Base-by-base conservation (phyloP, 2,888 invertebrate species). In the Lepidocyrtoides sp. region DNA sequence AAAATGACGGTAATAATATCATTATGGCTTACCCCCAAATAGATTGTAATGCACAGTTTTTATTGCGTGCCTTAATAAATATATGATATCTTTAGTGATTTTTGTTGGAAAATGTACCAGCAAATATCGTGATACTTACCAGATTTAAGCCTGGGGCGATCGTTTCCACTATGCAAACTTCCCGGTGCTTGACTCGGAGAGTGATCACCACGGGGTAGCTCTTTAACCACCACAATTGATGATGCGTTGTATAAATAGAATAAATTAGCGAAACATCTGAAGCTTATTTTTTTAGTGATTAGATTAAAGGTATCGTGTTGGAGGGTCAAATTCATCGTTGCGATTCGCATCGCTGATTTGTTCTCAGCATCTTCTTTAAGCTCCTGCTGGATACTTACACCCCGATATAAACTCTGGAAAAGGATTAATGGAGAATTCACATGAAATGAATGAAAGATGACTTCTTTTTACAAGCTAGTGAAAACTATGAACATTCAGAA, bases 251-350 rank as follows among this genome's bases (percentile, higher is more conserved):
- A 91, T 14, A 93, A 23, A 66, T 91, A 54, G 66, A 79, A 92
- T 32, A 93, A 75, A 60, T 41, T 66, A 36, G 92, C 92, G 54
- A 29, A 90, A 86, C 93, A 93, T 51, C 60, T 88, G 17, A 93
- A 23, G 23, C 36, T 26, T 26, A 93, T 85, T 87, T 91, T 93
- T n/a, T 81, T 79, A 72, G 44, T 20, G 48, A n/a, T 44, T 75
- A 83, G 26, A 48, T 32, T 60, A 85, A 92, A 89, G 84, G 88
- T 44, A 12, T 57, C 57, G 12, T 89, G 72, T n/a, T 72, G 81
- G 72, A 93, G 79, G 79, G 57, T 82, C 51, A 93, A n/a, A 60
- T 88, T 85, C 63, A 92, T 60, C 20, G 79, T 88, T 20, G 91
- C 91, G 26, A 72, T 36, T 20, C 32, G 44, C 14, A 29, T 91